Percentiles rank a stretch among this genome's conserved stretches.
Conservation (phyloP, 2,888 invertebrate species). For the Drosophila paranaensis region DNA sequence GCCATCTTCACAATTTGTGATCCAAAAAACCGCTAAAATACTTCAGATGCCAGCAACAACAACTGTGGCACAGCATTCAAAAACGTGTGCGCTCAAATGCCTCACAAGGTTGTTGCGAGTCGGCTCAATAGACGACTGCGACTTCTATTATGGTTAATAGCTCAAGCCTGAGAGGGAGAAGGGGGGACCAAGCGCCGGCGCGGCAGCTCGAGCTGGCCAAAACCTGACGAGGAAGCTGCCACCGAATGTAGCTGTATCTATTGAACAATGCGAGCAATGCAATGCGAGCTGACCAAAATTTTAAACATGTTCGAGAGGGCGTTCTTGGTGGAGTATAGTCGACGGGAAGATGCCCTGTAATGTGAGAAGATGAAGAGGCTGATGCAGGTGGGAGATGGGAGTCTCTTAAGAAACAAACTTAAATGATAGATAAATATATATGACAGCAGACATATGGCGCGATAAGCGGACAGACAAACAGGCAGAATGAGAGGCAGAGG, state of each 20-base stretch:
- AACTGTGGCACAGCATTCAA: constrained; percentile 31
- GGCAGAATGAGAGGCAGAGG: background rate
- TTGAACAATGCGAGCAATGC: constrained; percentile 56
- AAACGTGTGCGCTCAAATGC: constrained; percentile 59
- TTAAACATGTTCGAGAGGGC: background rate
- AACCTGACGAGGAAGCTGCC: constrained; percentile 71
- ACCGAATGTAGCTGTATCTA: constrained; percentile 18
- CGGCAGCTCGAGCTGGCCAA: constrained; percentile 7
- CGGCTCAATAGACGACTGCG: constrained; percentile 31
- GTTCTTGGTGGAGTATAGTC: background rate
- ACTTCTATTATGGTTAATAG: constrained; percentile 44
- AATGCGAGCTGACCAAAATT: constrained; percentile 32
- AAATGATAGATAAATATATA: background rate
- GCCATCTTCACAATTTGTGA: constrained; percentile 43
- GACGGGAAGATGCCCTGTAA: background rate
- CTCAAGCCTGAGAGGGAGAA: constrained; percentile 8
- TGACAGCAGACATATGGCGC: background rate
- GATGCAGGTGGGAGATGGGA: too few relatives aligned
- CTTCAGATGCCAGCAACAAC: constrained; percentile 25
- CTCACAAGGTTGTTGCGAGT: constrained; percentile 55
- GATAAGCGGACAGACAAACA: background rate
- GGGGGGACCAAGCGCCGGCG: background rate
- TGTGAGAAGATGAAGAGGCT: background rate
- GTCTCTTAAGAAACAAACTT: too few relatives aligned
- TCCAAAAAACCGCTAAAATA: constrained; percentile 24